Base-by-base conservation (phyloP, 2,888 invertebrate genomes). In the Ferrisia virgata region DNA sequence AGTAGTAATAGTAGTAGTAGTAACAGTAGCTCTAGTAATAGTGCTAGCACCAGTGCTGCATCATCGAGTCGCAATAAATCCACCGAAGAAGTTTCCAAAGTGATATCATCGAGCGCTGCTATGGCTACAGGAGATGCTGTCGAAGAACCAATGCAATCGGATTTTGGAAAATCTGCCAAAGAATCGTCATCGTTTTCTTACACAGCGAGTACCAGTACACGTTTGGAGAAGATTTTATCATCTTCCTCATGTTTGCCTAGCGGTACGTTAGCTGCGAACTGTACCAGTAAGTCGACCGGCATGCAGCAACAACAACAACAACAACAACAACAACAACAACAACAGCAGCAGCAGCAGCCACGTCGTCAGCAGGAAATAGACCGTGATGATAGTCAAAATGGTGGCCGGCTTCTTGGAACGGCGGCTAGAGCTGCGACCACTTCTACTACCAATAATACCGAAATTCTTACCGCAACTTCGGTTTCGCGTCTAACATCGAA, bases 51-150 rank as follows among this genome's bases (percentile, higher is more conserved):
- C 64, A 76, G 84, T 47, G 18, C 84, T 53, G 82, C 84, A 53
- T 47, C 47, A n/a, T n/a, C 47, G 85, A 89, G 89, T 58, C 82
- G 87, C 86, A 89, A 89, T 87, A 87, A 87, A 11, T 64, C 86
- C 0, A 47, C 86, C 87, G 86, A 81, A 76, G 84, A 86, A 76
- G 83, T 85, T 22, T 81, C 78, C 43, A 40, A 76, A 25, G 58
- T 85, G 31, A 85, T 80, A 47, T 13, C 47, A n/a, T 11, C 11
- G 11, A 11, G 84, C 85, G 36, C 36, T 36, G 4, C 36, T 36
- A 8, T 8, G 8, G 36, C 36, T 36, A 36, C 36, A 36, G 36
- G n/a, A n/a, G 85, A 33, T 33, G 58, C 85, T 28, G 69, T 81
- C 85, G 69, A 76, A 81, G 81, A 53, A 33, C 43, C 43, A 11